Base-by-base conservation (phyloP, 2,888 invertebrate species). In the Macroteleia sp. region DNA sequence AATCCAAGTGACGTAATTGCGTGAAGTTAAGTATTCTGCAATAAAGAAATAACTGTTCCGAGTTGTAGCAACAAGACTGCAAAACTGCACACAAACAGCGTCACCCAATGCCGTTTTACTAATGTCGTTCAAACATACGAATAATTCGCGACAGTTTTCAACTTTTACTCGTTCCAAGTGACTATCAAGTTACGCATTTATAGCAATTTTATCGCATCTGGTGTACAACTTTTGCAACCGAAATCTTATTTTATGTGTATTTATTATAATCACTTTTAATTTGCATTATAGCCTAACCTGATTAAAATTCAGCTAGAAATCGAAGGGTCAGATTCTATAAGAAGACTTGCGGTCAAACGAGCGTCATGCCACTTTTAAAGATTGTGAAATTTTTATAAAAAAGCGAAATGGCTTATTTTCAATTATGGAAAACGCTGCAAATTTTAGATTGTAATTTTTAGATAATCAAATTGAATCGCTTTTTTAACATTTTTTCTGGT, bases 231-330 rank as follows among this genome's bases (percentile, higher is more conserved):
- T 73, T 64, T 3, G 44, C 56, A 25, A 30, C 50, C 64, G 17
- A 28, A 54, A 61, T 67, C 74, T 75, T 67, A 41, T 57, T 64
- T 73, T 64, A 50, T 25, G 34, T 25, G n/a, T 39, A 20, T 42
- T 36, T 14, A 36, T 64, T 48, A 48, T 48, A 44, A 56, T 54
- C 34, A 22, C n/a, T 54, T 46, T 67, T 56, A 46, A n/a, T n/a
- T n/a, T n/a, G n/a, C n/a, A n/a, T n/a, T n/a, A n/a, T n/a, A n/a
- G n/a, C n/a, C n/a, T n/a, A n/a, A n/a, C n/a, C n/a, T n/a, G n/a
- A n/a, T n/a, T n/a, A n/a, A n/a, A n/a, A n/a, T n/a, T n/a, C n/a
- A n/a, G n/a, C n/a, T n/a, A n/a, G n/a, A n/a, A n/a, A n/a, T n/a
- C n/a, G n/a, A n/a, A n/a, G n/a, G n/a, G n/a, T n/a, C n/a, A n/a